Evolutionary conservation across 2,888 invertebrate species (phyloP).

Genomic region (Cheilosia urbana): DNA sequence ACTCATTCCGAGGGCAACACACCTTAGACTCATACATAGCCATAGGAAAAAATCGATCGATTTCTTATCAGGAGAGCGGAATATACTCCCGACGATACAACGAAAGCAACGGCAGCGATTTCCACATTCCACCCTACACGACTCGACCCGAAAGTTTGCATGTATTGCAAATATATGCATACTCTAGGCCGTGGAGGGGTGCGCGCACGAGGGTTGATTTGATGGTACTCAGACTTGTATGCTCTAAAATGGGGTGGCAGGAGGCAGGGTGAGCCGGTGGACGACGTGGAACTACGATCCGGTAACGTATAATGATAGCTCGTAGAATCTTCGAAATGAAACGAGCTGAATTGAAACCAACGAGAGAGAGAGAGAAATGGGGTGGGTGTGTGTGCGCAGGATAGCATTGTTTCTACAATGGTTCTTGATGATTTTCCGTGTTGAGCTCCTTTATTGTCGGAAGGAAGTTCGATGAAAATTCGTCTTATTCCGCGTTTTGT

Average conservation of each 20-base stretch:
- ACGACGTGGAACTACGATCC: too few species aligned
- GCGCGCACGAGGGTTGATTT: slow-evolving; percentile 8
- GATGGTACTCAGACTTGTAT: slow-evolving; percentile 28
- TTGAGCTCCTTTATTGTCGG: slow-evolving; percentile 8
- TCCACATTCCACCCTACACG: slow-evolving; percentile 16
- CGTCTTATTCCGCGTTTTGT: background rate
- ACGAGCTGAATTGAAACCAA: slow-evolving; percentile 21
- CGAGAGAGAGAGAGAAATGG: slow-evolving; percentile 10
- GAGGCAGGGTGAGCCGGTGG: background rate
- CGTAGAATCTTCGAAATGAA: slow-evolving; percentile 17
- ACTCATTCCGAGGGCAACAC: slow-evolving; percentile 81
- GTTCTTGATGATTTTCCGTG: slow-evolving; percentile 1
- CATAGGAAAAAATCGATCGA: slow-evolving; percentile 78
- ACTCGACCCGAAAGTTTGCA: slow-evolving; percentile 64
- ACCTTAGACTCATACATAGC: slow-evolving; percentile 83
- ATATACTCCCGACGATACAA: slow-evolving; percentile 72
- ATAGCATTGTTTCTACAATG: background rate
- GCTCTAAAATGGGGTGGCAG: background rate
- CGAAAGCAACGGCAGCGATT: slow-evolving; percentile 47
- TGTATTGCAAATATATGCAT: slow-evolving; percentile 74
- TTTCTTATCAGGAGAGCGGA: slow-evolving; percentile 76
- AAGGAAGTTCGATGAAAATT: slow-evolving; percentile 28
- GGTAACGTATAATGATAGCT: background rate
- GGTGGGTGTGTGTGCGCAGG: slow-evolving; percentile 43
- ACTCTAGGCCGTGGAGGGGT: slow-evolving; percentile 18